Conservation (phyloP, 2,113 vertebrate genomes). For the human region DNA sequence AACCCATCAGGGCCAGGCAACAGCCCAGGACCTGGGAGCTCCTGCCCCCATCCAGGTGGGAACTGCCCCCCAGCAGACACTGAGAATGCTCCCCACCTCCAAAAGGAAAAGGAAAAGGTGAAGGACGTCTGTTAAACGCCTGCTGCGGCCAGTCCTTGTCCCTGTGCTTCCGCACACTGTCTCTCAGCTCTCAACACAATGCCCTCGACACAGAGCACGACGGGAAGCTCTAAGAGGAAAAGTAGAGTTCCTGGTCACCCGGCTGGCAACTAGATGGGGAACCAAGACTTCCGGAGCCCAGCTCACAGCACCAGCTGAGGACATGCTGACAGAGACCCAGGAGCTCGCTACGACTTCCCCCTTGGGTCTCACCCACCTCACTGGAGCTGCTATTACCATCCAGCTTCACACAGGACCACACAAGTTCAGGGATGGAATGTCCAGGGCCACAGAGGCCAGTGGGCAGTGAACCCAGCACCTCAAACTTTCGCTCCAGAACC, state of each 20-base stretch:
- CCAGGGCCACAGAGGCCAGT: accelerated
- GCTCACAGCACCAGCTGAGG: not conserved
- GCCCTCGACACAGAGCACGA: accelerated
- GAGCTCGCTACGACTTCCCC: too few relatives aligned
- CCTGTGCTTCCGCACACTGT: accelerated
- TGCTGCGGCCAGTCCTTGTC: not conserved
- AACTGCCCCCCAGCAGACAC: too few relatives aligned
- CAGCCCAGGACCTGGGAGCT: accelerated
- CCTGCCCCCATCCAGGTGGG: not conserved
- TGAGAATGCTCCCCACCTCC: not conserved
- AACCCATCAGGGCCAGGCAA: accelerated
- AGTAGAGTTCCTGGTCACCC: accelerated
- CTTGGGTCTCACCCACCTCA: accelerated
- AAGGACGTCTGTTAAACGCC: accelerated
- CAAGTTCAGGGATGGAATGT: accelerated
- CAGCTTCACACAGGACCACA: accelerated
- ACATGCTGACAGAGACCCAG: too few relatives aligned
- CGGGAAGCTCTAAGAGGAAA: accelerated
- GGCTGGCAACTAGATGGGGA: accelerated
- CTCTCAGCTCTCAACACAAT: not conserved
- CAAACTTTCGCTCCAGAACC: not conserved
- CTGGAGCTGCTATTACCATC: accelerated
- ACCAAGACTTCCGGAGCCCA: not conserved
- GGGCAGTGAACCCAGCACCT: too few relatives aligned
- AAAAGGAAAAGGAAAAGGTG: not conserved